Base-by-base conservation (phyloP, 2,113 vertebrate species). In the Erythrolamprus reginae region DNA sequence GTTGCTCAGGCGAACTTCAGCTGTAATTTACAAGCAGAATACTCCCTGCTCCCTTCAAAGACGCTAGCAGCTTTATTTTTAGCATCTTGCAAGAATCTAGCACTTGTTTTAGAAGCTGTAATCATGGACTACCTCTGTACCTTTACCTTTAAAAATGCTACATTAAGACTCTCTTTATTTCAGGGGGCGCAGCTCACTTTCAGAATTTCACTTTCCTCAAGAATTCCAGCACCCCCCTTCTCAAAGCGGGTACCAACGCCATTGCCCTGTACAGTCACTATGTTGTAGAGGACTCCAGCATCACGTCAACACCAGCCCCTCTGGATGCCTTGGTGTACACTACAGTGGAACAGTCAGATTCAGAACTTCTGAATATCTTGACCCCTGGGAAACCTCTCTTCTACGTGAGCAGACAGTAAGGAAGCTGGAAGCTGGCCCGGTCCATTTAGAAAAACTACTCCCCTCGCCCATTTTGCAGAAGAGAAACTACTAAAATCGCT, bases 281-380 rank as follows among this genome's bases (percentile, higher is more conserved):
- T n/a, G n/a, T 94, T 26, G 53, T 82, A 2, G 82, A 21, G 0
- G 92, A 93, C 61, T 33, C 45, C 4, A 53, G 1, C 0, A 51
- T 96, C 47, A 3, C 17, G 33, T 95, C 96, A 0, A 89, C 92
- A 0, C 52, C 92, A 0, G 95, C 95, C 21, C 92, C 98, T 84
- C 93, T 98, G 96, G 98, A 98, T 38, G 97, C 97, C 0, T 94
- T 98, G 0, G 96, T 98, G 19, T 98, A 98, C 95, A 96, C 92
- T 0, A 97, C 96, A 3, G 93, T 93, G 0, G 94, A 94, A 50
- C 84, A 58, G 1, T 17, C 0, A 0, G 95, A 92, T n/a, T 94
- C 96, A 4, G 92, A 95, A 52, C 96, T 98, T 8, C 97, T 97
- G 1, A 96, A 97, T 5, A 93, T 85, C 2, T 94, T 98, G 93